Conservation (phyloP, 2,888 invertebrate genomes). For the Eupeodes luniger region DNA sequence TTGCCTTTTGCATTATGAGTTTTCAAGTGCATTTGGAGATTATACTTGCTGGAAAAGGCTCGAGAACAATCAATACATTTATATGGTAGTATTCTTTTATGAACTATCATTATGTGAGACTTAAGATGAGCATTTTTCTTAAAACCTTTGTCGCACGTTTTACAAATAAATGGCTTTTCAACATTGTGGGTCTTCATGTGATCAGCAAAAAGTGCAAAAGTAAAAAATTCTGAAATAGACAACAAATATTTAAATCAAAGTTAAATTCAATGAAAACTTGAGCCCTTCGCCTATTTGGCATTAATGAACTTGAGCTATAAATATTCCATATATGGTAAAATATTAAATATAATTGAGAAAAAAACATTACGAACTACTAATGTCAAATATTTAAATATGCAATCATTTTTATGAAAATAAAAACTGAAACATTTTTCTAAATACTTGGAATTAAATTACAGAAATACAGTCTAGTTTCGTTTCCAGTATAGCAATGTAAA, state of each 20-base stretch:
- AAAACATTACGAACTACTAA: too few species aligned
- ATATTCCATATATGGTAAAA: too few species aligned
- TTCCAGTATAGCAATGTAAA: too few species aligned
- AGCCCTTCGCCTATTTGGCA: too few species aligned
- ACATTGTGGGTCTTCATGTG: constrained; percentile 14
- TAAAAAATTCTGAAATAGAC: constrained; percentile 1
- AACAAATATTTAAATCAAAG: background rate
- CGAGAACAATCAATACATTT: constrained; percentile 29
- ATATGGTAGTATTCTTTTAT: constrained; percentile 21
- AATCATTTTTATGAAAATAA: too few species aligned
- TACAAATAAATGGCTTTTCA: constrained; percentile 35
- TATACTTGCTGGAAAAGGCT: constrained; percentile 22
- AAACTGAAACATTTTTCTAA: too few species aligned
- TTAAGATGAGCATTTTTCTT: constrained; percentile 26
- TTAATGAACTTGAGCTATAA: too few species aligned
- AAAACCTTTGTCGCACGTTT: constrained; percentile 19
- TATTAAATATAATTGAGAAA: too few species aligned
- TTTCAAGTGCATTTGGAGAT: constrained; percentile 3
- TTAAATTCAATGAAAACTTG: background rate
- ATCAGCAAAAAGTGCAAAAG: background rate
- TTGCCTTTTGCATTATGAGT: background rate
- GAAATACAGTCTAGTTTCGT: too few species aligned
- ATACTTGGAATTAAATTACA: too few species aligned
- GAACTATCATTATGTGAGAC: constrained; percentile 31
- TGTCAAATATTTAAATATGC: too few species aligned